phyloP scores from a whole-genome alignment of 2,113 vertebrate species.

The Trichomycterus rosablanca region DNA sequence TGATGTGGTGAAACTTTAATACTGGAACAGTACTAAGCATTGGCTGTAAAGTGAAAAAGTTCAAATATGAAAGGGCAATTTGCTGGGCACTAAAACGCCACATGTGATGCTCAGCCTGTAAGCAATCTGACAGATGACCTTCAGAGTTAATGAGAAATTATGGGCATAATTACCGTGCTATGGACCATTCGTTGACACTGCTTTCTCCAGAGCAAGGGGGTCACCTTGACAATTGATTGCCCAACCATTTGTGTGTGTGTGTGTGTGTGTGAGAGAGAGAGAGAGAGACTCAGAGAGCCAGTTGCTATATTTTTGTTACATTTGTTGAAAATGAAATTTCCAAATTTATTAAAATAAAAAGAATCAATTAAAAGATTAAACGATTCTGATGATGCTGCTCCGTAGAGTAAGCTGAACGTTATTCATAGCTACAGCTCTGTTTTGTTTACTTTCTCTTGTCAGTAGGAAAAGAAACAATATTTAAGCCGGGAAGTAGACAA shows the following conservation, averaged over 20 bases:
- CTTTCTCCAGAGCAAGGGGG: constrained; percentile 15
- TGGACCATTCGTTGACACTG: constrained; percentile 21
- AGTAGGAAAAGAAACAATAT: neutral
- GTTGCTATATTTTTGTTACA: too few species aligned
- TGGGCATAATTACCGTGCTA: constrained; percentile 33
- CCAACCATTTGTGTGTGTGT: constrained; percentile 1
- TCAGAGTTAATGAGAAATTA: constrained; percentile 37
- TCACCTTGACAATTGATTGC: constrained; percentile 25
- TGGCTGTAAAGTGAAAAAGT: neutral
- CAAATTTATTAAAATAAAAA: too few species aligned
- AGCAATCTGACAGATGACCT: constrained; percentile 36
- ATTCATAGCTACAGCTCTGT: too few species aligned
- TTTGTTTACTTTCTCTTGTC: neutral
- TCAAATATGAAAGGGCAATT: neutral
- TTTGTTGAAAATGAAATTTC: neutral
- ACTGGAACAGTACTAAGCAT: constrained; percentile 8
- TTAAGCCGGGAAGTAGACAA: too few species aligned
- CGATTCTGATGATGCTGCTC: too few species aligned
- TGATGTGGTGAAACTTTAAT: too few species aligned
- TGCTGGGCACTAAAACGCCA: constrained; percentile 11
- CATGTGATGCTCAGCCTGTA: neutral
- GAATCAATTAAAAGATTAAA: too few species aligned
- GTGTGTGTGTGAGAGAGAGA: neutral
- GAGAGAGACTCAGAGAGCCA: neutral
- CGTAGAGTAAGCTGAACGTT: too few species aligned